Evolutionary conservation across 1,140 invertebrate genomes (phyloP), one percentile per base, ranked within the genome.

Genomic region (Pemphigus obesinymphae): DNA sequence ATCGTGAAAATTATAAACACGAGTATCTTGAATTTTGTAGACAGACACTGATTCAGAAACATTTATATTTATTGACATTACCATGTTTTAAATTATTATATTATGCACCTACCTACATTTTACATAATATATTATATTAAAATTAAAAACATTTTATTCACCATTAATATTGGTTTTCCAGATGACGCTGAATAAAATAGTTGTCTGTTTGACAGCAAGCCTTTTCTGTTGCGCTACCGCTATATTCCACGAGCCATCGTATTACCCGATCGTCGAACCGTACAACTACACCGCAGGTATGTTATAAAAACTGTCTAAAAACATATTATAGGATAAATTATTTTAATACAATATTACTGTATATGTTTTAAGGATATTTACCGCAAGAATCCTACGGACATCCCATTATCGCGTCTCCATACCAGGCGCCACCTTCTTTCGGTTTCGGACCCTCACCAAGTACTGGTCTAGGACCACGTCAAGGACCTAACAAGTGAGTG

Each of bases 111-210:
- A n/a, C n/a, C n/a, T n/a, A n/a, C n/a, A n/a, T n/a, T n/a, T n/a
- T n/a, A n/a, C n/a, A n/a, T n/a, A n/a, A n/a, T n/a, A n/a, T n/a
- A n/a, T n/a, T n/a, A n/a, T n/a, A n/a, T n/a, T n/a, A n/a, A n/a
- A n/a, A n/a, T n/a, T n/a, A n/a, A n/a, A n/a, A n/a, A n/a, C n/a
- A n/a, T n/a, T n/a, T n/a, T n/a, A 63, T 10, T 63, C 3, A 31
- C 29, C 3, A 2, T 31, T 31, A 5, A 15, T 63, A 15, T 73
- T 0, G 6, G 3, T 73, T 73, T 34, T 45, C 11, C 53, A 80
- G 76, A 80, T 80, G 76, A 45, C 76, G 76, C 55, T 45, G 55
- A 80, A 45, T 37, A 80, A 80, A 43, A 43, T 80, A 37, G 20
- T 40, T 23, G 53, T 80, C 23, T 61, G 63, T 20, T 15, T 80